Evolutionary conservation across 2,113 vertebrate species (phyloP).

Genomic region (Gymnobelideus leadbeateri): DNA sequence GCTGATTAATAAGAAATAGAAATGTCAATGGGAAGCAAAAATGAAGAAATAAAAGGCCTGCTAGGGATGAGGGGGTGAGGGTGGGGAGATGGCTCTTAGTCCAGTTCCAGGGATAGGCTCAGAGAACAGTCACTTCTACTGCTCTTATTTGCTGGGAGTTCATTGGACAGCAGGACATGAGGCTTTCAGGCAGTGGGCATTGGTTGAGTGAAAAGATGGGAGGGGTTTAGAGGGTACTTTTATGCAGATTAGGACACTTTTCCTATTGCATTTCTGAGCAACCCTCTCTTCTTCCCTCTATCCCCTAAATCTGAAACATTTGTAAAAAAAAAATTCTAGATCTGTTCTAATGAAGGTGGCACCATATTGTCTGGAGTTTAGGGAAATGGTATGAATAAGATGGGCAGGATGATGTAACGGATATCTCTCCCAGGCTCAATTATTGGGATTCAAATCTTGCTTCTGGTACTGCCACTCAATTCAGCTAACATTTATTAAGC

Average conservation of each 20-base stretch:
- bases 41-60: constrained; percentile 16
- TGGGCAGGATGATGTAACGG: not conserved
- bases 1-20: constrained; percentile 73
- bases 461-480: not conserved
- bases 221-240: not conserved
- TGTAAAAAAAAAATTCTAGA: not conserved
- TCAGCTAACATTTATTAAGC: not conserved
- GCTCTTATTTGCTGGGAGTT: not conserved
- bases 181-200: not conserved
- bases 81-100: not conserved
- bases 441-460: not conserved
- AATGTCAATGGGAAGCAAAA: constrained; percentile 54
- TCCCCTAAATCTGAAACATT: not conserved
- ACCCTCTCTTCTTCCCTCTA: not conserved
- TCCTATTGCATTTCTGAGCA: constrained; percentile 4
- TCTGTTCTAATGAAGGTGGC: not conserved
- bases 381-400: not conserved
- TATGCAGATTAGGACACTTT: not conserved
- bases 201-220: not conserved
- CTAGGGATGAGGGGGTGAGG: not conserved
- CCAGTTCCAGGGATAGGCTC: not conserved
- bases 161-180: not conserved
- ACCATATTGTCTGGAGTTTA: not conserved
- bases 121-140: not conserved
- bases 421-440: not conserved